Conservation (phyloP, 2,888 invertebrate genomes). For the Polymixis lichenea region DNA sequence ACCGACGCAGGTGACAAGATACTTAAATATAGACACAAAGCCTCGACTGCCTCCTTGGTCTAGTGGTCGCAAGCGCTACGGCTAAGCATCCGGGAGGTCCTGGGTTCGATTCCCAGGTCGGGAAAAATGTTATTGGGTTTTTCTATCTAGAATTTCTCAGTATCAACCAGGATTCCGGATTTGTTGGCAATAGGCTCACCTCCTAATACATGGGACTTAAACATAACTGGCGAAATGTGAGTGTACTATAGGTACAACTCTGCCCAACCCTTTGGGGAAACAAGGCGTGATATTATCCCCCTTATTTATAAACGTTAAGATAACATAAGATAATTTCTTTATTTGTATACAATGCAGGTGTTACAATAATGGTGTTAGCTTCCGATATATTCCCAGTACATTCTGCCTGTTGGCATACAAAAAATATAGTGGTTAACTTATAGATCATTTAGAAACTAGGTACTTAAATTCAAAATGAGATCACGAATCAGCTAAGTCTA, state of each 20-base stretch:
- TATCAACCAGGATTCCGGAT: too few species aligned
- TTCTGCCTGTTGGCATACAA: too few species aligned
- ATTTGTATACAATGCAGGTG: too few species aligned
- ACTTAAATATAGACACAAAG: conserved; percentile 12
- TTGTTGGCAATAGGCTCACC: neutral
- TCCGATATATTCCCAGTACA: too few species aligned
- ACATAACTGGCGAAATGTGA: neutral
- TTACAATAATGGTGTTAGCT: too few species aligned
- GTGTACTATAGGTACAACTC: neutral
- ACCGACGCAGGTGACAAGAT: conserved; percentile 8
- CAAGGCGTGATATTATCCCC: neutral
- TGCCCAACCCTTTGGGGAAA: neutral
- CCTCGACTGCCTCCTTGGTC: neutral
- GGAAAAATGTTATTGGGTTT: neutral
- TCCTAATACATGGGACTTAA: neutral
- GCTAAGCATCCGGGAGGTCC: neutral
- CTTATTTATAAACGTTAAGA: too few species aligned
- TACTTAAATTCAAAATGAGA: too few species aligned
- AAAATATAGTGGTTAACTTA: too few species aligned
- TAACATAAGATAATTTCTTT: too few species aligned
- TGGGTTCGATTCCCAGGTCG: neutral
- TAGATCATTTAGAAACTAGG: too few species aligned
- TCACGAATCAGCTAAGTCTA: too few species aligned
- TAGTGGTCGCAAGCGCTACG: neutral
- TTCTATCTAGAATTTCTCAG: neutral